These are phyloP conservation scores for Tetheella fluctuosa DNA, from an alignment of 2,888 invertebrate species.

Conservation along the genomic window DNA sequence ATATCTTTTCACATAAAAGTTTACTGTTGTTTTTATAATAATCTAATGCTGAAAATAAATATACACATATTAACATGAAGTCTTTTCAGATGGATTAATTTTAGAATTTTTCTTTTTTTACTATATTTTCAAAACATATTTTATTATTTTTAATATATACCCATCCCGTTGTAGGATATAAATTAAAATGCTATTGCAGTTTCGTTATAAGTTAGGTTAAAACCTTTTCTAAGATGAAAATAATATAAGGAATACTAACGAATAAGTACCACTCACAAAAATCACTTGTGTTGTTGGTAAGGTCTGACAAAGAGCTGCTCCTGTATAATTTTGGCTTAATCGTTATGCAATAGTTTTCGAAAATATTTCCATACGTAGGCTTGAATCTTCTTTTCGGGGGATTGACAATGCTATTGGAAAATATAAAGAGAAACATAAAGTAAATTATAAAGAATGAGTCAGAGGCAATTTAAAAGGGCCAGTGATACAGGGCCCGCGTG, in stretches of 20 bases:
- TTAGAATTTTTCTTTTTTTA: not conserved
- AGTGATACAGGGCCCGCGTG: no score
- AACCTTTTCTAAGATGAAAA: not conserved
- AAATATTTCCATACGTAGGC: constrained; percentile 48
- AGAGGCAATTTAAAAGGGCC: no score
- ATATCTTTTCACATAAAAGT: constrained; percentile 35
- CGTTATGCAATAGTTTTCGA: constrained; percentile 73
- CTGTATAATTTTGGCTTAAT: constrained; percentile 67
- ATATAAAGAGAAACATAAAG: not conserved
- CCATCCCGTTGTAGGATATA: not conserved
- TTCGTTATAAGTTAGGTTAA: not conserved
- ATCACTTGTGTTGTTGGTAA: constrained; percentile 62
- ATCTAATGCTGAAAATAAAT: constrained; percentile 56
- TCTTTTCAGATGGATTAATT: not conserved
- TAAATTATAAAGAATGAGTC: no score
- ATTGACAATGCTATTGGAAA: constrained; percentile 14
- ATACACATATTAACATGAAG: not conserved
- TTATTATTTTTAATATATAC: not conserved
- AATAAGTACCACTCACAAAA: constrained; percentile 64
- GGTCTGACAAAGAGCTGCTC: constrained; percentile 71
- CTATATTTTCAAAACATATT: not conserved
- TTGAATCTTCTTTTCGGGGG: constrained; percentile 54
- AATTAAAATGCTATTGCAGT: not conserved
- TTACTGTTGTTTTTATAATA: constrained; percentile 51
- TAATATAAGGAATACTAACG: constrained; percentile 45